Percentiles rank a stretch among this genome's conserved stretches.
These are phyloP conservation scores for Zaprionus lachaisei DNA, from an alignment of 1,140 invertebrate species.

Conservation along the genomic window DNA sequence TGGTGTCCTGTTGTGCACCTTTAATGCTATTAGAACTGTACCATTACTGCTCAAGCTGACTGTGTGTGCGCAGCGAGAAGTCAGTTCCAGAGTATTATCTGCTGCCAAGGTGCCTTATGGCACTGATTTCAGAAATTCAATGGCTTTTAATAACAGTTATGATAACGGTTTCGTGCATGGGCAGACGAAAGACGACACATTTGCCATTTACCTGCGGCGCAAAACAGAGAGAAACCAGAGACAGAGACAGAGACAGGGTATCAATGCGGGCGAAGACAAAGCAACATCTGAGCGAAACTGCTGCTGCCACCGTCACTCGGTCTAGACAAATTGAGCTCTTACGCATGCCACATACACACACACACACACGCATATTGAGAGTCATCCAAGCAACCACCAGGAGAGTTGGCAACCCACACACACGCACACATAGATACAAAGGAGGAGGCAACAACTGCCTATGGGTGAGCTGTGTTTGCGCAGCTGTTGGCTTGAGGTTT, in stretches of 20 bases:
- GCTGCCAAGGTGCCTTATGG: conserved; percentile 5
- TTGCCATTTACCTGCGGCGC: conserved; percentile 3
- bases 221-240: not conserved
- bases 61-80: not conserved
- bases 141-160: conserved; percentile 38
- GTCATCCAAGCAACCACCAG: conserved; percentile 3
- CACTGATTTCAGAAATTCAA: conserved; percentile 34
- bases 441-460: conserved; percentile 24
- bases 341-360: conserved; percentile 37
- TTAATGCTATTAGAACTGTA: not conserved
- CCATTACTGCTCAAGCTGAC: not conserved
- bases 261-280: conserved; percentile 14
- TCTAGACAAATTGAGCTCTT: conserved; percentile 74
- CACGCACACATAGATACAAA: not conserved
- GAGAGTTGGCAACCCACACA: not conserved
- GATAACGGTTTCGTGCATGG: conserved; percentile 18
- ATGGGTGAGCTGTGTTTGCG: conserved; percentile 41
- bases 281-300: conserved; percentile 36
- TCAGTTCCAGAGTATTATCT: not conserved
- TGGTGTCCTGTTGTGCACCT: no score
- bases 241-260: conserved; percentile 24
- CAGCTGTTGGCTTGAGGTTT: conserved; percentile 56
- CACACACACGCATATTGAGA: conserved; percentile 3
- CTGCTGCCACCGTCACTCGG: conserved; percentile 39
- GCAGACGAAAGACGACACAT: conserved; percentile 4